Evolutionary conservation across 2,888 invertebrate species (phyloP).

Genomic region (Trimorus sp.): DNA sequence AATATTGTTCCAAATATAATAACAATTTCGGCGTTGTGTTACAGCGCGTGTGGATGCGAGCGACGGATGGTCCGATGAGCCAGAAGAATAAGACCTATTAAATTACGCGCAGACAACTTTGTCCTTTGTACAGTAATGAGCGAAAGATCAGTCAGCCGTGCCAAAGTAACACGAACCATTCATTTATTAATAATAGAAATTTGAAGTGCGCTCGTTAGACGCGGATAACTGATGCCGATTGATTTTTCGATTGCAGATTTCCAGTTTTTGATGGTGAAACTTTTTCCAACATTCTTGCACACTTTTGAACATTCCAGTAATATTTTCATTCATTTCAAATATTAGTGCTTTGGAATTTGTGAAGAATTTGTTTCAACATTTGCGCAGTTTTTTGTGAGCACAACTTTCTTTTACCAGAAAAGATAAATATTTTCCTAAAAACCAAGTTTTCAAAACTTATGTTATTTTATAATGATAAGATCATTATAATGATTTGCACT

Average conservation of each 20-base stretch:
- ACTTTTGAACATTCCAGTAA: too few relatives aligned
- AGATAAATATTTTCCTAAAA: too few relatives aligned
- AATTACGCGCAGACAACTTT: conserved; percentile 57
- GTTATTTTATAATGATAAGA: too few relatives aligned
- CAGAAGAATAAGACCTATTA: conserved; percentile 60
- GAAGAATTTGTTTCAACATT: too few relatives aligned
- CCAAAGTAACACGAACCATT: conserved; percentile 51
- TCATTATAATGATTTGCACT: too few relatives aligned
- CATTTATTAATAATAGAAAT: conserved; percentile 54
- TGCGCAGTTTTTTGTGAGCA: too few relatives aligned
- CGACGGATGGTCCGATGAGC: conserved; percentile 38
- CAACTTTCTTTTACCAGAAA: too few relatives aligned
- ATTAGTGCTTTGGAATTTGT: too few relatives aligned
- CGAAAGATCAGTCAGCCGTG: conserved; percentile 48
- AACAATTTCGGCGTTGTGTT: conserved; percentile 54
- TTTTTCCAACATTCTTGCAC: too few relatives aligned
- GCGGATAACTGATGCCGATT: conserved; percentile 17
- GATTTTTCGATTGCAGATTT: background rate
- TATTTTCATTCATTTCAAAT: background rate
- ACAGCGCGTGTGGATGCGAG: conserved; percentile 32
- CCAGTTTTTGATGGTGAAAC: too few relatives aligned
- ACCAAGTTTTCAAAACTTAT: too few relatives aligned
- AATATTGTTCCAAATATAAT: conserved; percentile 52
- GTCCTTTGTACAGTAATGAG: conserved; percentile 55
- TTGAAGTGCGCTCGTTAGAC: conserved; percentile 14